phyloP scores from a whole-genome alignment of 2,888 invertebrate species.

The Acleris laterana region DNA sequence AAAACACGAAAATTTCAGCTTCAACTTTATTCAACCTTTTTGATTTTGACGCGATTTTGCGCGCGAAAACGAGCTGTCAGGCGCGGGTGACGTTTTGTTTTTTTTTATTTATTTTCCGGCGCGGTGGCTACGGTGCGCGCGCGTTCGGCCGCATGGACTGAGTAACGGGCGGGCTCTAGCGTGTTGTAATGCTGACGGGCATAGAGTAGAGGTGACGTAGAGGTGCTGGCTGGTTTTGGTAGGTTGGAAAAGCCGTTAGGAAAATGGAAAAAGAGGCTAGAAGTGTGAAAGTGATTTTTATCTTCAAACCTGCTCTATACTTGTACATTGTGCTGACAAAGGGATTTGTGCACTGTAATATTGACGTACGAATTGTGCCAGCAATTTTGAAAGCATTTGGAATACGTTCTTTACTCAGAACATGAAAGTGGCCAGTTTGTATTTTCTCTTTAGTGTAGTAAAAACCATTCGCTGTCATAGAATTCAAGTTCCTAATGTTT shows the following conservation, averaged over 20 bases:
- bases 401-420: no score
- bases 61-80: conserved; percentile 37
- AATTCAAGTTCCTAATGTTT: no score
- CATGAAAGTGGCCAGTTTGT: no score
- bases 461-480: no score
- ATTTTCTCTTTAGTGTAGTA: no score
- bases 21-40: conserved; percentile 1
- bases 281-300: no score
- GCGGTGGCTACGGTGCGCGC: conserved; percentile 54
- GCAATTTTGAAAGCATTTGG: no score
- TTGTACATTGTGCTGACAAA: no score
- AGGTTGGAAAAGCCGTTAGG: conserved; percentile 3
- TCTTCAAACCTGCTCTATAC: no score
- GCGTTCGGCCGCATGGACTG: conserved; percentile 65
- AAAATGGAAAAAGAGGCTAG: not conserved
- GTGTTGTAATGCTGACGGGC: conserved; percentile 80
- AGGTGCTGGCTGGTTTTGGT: conserved; percentile 55
- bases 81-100: conserved; percentile 46
- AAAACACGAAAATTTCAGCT: conserved; percentile 36
- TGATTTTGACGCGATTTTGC: conserved; percentile 26
- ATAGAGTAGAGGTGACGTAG: conserved; percentile 72
- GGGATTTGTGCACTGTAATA: no score
- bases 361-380: no score
- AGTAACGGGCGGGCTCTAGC: conserved; percentile 65
- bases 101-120: conserved; percentile 51